Evolutionary conservation across 1,140 invertebrate species (phyloP).

Genomic region (Pemphigus obesinymphae): DNA sequence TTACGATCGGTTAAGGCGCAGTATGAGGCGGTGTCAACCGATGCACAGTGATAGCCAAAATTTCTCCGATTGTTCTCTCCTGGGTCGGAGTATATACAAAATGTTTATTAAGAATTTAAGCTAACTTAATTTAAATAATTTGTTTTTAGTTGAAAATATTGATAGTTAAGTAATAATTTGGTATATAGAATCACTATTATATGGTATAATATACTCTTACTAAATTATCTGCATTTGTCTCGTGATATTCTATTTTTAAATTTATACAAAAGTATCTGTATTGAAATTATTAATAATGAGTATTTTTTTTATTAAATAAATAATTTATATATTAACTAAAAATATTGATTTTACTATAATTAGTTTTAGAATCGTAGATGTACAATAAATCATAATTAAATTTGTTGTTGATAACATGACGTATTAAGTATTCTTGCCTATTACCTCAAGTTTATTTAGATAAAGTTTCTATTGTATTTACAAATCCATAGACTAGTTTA

Average conservation of each 20-base stretch:
- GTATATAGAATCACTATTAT: background rate
- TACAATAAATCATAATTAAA: background rate
- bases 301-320: background rate
- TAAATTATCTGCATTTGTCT: background rate
- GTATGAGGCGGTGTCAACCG: too few relatives aligned
- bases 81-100: too few relatives aligned
- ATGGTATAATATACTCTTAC: background rate
- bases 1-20: too few relatives aligned
- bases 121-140: background rate
- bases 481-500: background rate
- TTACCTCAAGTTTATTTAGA: background rate
- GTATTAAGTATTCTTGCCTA: background rate
- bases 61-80: too few relatives aligned
- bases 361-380: background rate
- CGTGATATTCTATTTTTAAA: background rate
- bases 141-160: background rate
- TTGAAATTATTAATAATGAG: background rate
- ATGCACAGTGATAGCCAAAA: too few relatives aligned
- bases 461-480: background rate
- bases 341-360: background rate
- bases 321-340: background rate
- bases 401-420: background rate
- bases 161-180: background rate
- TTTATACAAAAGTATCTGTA: background rate
- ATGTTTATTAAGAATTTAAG: too few relatives aligned